Evolutionary conservation across 2,113 vertebrate species (phyloP).

Genomic region (Microcebus tavaratra): DNA sequence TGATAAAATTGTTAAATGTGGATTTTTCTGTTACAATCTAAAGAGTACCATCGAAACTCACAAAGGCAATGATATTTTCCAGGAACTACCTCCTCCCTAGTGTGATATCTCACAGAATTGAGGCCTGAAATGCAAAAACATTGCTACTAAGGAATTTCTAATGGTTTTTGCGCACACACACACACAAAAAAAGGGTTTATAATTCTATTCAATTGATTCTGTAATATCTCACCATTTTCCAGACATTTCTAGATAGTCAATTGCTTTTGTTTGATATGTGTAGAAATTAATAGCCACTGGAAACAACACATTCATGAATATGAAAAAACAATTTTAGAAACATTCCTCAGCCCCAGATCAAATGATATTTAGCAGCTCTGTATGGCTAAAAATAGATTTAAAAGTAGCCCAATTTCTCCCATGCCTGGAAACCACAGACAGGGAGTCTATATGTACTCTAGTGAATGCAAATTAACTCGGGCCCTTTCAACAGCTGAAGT

Average conservation of each 20-base stretch:
- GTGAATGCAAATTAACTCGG: conserved; percentile 50
- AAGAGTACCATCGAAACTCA: neutral
- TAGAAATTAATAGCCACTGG: conserved; percentile 70
- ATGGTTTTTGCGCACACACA: conserved; percentile 18
- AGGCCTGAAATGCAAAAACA: conserved; percentile 25
- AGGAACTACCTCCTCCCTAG: neutral
- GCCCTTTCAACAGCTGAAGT: conserved; percentile 61
- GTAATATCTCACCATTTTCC: conserved; percentile 68
- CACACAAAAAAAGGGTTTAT: neutral
- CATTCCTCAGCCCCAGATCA: conserved; percentile 50
- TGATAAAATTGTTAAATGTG: conserved; percentile 35
- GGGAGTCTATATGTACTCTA: neutral
- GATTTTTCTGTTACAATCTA: conserved; percentile 8
- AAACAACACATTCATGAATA: conserved; percentile 71
- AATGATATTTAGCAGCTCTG: conserved; percentile 66
- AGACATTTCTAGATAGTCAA: conserved; percentile 62
- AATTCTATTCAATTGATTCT: conserved; percentile 55
- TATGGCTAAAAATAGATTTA: conserved; percentile 64
- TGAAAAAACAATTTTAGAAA: conserved; percentile 76
- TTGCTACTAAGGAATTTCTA: conserved; percentile 67
- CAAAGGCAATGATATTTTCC: conserved; percentile 38
- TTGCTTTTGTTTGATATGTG: conserved; percentile 70
- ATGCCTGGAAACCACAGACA: conserved; percentile 56
- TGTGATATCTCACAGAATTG: conserved; percentile 54
- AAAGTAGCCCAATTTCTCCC: conserved; percentile 76